phyloP scores from a whole-genome alignment of 1,140 invertebrate genomes.

The Reticulitermes speratus region DNA sequence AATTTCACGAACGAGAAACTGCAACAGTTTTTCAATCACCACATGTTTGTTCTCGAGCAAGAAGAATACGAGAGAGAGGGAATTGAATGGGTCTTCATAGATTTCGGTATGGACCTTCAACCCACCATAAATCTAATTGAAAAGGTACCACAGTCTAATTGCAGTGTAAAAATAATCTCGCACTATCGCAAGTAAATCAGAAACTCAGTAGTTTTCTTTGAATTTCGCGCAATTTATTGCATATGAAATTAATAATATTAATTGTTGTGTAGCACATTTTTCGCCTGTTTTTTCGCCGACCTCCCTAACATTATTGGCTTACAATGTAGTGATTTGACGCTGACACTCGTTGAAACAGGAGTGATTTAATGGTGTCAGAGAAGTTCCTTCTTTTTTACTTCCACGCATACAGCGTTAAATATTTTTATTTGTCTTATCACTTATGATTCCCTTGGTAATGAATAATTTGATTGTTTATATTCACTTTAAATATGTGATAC shows the following conservation, averaged over 20 bases:
- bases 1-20: slow-evolving; percentile 97
- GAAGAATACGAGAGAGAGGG: slow-evolving; percentile 92
- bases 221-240: slow-evolving; percentile 1
- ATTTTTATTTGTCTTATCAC: no score
- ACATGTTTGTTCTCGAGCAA: slow-evolving; percentile 96
- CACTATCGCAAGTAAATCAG: background rate
- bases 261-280: background rate
- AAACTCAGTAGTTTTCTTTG: background rate
- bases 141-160: slow-evolving; percentile 68
- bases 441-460: no score
- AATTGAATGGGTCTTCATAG: slow-evolving; percentile 89
- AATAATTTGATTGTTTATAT: no score
- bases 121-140: slow-evolving; percentile 91
- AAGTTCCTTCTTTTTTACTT: no score
- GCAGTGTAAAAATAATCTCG: background rate
- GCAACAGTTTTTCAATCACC: slow-evolving; percentile 96
- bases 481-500: no score
- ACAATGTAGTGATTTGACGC: background rate
- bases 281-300: background rate
- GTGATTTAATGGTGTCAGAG: no score
- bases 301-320: background rate
- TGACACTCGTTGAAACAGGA: no score
- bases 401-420: no score
- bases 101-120: slow-evolving; percentile 93
- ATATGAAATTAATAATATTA: background rate